Percentiles rank a stretch among this genome's conserved stretches.
Conservation (phyloP, 2,113 vertebrate species). For the Tiliqua scincoides region DNA sequence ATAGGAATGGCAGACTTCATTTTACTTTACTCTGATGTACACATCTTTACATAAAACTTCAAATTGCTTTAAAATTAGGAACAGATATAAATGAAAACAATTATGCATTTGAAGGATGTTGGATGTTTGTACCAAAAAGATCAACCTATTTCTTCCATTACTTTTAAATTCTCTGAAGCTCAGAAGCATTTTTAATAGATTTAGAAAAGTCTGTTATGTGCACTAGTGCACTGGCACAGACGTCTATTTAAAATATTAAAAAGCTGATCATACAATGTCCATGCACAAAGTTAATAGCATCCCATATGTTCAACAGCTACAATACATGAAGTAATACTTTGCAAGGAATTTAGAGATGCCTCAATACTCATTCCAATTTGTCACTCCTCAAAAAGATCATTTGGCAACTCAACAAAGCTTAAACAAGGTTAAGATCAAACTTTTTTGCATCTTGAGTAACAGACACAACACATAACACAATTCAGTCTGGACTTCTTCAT, state of each 20-base stretch:
- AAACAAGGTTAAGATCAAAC: not conserved
- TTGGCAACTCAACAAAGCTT: not conserved
- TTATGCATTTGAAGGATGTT: constrained; percentile 69
- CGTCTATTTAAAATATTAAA: not conserved
- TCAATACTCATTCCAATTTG: not conserved
- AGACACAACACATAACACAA: not conserved
- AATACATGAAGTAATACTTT: constrained; percentile 60
- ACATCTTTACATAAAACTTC: constrained; percentile 63
- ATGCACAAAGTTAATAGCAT: not conserved
- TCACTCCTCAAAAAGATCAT: not conserved
- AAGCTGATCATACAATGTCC: not conserved
- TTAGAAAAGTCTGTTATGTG: not conserved
- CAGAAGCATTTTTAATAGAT: constrained; percentile 26
- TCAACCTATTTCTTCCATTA: constrained; percentile 49
- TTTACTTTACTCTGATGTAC: constrained; percentile 66
- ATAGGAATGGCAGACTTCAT: constrained; percentile 64
- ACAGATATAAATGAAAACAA: constrained; percentile 68
- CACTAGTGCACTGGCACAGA: not conserved
- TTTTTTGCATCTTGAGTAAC: not conserved
- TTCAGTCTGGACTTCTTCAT: not conserved
- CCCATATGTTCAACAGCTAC: not conserved
- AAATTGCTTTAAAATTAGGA: constrained; percentile 66
- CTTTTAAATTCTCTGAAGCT: constrained; percentile 30
- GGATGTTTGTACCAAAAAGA: constrained; percentile 66
- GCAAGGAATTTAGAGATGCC: constrained; percentile 29